These are phyloP conservation scores for Ornithoptera alexandrae DNA, from an alignment of 2,888 invertebrate species.

Conservation along the genomic window DNA sequence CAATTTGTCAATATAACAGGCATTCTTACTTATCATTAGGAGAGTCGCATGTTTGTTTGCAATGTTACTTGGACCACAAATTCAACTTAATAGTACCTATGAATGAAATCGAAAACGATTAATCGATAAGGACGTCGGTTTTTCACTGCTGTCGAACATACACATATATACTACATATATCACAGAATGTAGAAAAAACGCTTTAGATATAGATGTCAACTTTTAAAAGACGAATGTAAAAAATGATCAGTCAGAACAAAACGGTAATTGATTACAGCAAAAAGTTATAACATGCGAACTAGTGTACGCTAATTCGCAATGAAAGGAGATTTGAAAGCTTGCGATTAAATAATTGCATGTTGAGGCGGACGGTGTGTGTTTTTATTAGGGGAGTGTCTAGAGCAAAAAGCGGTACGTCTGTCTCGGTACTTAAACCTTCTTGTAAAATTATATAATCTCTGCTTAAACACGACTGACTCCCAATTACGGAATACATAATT, in stretches of 20 bases:
- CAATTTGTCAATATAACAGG: too few relatives aligned
- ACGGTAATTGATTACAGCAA: slow-evolving; percentile 52
- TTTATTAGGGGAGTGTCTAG: slow-evolving; percentile 47
- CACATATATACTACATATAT: background rate
- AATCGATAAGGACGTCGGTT: background rate
- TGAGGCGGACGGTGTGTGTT: slow-evolving; percentile 55
- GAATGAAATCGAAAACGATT: background rate
- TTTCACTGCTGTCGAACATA: background rate
- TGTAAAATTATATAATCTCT: too few relatives aligned
- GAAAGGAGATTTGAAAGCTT: slow-evolving; percentile 66
- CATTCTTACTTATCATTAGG: too few relatives aligned
- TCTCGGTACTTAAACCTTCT: slow-evolving; percentile 31
- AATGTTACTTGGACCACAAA: background rate
- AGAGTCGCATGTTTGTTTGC: too few relatives aligned
- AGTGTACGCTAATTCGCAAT: slow-evolving; percentile 52
- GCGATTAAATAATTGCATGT: slow-evolving; percentile 61
- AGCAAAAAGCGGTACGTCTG: slow-evolving; percentile 50
- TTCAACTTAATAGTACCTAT: background rate
- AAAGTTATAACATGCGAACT: slow-evolving; percentile 60
- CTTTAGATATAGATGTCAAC: slow-evolving; percentile 20
- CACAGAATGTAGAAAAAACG: background rate
- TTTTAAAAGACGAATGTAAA: slow-evolving; percentile 12
- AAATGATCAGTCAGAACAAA: slow-evolving; percentile 35
- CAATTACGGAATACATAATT: too few relatives aligned
- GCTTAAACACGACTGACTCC: too few relatives aligned